A percentile compares a stretch with the other conserved stretches of the same genome.
These are phyloP conservation scores for Ataeniobius toweri DNA, from an alignment of 2,797 vertebrate genomes.

Conservation along the genomic window DNA sequence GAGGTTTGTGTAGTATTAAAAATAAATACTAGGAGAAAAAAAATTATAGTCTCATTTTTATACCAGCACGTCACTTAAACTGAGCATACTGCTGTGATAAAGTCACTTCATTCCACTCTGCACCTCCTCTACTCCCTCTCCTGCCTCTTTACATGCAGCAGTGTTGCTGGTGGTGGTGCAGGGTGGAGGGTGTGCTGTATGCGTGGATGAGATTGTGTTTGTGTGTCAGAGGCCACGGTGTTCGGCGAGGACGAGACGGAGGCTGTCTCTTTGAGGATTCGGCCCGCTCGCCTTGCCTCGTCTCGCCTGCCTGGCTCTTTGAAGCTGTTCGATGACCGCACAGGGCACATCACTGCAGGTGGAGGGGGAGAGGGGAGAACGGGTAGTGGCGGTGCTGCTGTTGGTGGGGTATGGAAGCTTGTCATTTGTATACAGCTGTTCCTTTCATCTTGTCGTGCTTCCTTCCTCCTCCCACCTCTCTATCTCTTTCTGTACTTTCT, in stretches of 20 bases:
- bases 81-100: slow-evolving; percentile 45
- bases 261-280: slow-evolving; percentile 75
- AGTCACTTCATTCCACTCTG: slow-evolving; percentile 41
- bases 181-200: slow-evolving; percentile 29
- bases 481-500: slow-evolving; percentile 51
- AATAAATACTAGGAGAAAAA: not conserved
- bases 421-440: slow-evolving; percentile 87
- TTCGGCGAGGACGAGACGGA: slow-evolving; percentile 59
- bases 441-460: slow-evolving; percentile 77
- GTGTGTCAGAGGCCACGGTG: slow-evolving; percentile 61
- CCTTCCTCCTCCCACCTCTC: slow-evolving; percentile 48
- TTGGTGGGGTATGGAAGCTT: slow-evolving; percentile 61
- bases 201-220: slow-evolving; percentile 58
- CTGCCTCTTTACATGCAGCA: slow-evolving; percentile 41
- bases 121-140: slow-evolving; percentile 24
- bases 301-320: slow-evolving; percentile 74
- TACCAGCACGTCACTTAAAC: slow-evolving; percentile 43
- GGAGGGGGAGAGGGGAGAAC: slow-evolving; percentile 24
- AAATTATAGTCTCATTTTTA: slow-evolving; percentile 13
- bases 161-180: not conserved
- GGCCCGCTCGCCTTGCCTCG: slow-evolving; percentile 61
- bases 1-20: not conserved
- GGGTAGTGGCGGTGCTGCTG: slow-evolving; percentile 25
- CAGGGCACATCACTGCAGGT: slow-evolving; percentile 72
- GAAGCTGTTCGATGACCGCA: slow-evolving; percentile 83